These are phyloP conservation scores for Vanessa atalanta DNA, from an alignment of 1,140 invertebrate genomes.

Conservation along the genomic window DNA sequence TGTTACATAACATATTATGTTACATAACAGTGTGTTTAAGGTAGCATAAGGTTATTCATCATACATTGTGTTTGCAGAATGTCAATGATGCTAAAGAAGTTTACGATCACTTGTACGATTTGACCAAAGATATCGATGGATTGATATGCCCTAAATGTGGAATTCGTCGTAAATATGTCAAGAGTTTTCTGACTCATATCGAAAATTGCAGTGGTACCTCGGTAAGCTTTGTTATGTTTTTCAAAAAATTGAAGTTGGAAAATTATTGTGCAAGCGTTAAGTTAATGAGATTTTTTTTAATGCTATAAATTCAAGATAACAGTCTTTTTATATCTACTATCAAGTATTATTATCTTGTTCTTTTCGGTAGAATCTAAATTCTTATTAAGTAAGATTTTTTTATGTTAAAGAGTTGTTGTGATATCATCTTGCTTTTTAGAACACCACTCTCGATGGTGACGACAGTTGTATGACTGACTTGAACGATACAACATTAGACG, in stretches of 20 bases:
- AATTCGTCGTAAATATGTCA: slow-evolving; percentile 45
- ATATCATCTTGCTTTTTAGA: neutral
- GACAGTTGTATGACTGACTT: slow-evolving; percentile 14
- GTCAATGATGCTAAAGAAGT: slow-evolving; percentile 38
- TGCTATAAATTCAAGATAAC: too few relatives aligned
- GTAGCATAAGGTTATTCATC: too few relatives aligned
- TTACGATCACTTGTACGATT: slow-evolving; percentile 38
- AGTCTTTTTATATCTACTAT: too few relatives aligned
- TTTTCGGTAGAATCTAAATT: too few relatives aligned
- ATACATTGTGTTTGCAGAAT: slow-evolving; percentile 36
- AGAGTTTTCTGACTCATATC: slow-evolving; percentile 46
- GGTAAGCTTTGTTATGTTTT: slow-evolving; percentile 21
- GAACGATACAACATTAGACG: slow-evolving; percentile 2
- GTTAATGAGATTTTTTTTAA: too few relatives aligned
- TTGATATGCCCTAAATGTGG: slow-evolving; percentile 48
- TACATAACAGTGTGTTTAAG: too few relatives aligned
- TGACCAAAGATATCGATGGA: slow-evolving; percentile 37
- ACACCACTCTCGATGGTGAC: slow-evolving; percentile 10
- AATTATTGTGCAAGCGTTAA: too few relatives aligned
- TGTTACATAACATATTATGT: too few relatives aligned
- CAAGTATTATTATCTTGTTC: too few relatives aligned
- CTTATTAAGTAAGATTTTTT: neutral
- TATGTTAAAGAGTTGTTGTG: neutral
- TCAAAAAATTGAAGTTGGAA: neutral
- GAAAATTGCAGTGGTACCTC: slow-evolving; percentile 30